Evolutionary conservation across 2,113 vertebrate species (phyloP).

Genomic region (Chloebia gouldiae): DNA sequence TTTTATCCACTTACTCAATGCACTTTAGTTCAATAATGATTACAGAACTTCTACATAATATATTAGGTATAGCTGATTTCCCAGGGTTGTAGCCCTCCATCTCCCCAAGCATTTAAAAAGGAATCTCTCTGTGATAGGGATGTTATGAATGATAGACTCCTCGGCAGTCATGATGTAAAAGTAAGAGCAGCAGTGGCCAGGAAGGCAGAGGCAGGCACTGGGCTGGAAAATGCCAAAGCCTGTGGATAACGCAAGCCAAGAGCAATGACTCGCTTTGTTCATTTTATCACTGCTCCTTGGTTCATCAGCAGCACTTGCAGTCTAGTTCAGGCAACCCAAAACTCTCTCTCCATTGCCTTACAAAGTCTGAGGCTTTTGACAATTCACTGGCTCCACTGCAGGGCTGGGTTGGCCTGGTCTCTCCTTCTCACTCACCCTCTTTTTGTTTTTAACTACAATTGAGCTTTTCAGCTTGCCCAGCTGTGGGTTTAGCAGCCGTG

Average conservation of each 20-base stretch:
- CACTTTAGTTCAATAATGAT: conserved; percentile 71
- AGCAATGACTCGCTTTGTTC: not conserved
- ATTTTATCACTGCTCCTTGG: not conserved
- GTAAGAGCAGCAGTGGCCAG: not conserved
- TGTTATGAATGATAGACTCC: conserved; percentile 54
- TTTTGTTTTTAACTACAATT: not conserved
- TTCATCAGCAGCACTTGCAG: not conserved
- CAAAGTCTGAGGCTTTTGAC: not conserved
- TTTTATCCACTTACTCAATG: conserved; percentile 75
- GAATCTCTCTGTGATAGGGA: conserved; percentile 16
- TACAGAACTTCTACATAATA: conserved; percentile 73
- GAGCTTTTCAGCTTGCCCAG: not conserved
- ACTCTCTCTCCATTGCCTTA: not conserved
- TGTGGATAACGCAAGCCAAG: not conserved
- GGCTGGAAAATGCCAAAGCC: not conserved
- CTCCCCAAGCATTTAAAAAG: conserved; percentile 38
- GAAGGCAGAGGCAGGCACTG: not conserved
- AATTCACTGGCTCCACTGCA: not conserved
- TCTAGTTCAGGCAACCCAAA: not conserved
- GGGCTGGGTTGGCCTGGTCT: not conserved
- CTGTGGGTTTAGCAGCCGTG: not conserved
- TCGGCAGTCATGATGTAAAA: conserved; percentile 11
- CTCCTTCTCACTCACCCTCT: accelerated
- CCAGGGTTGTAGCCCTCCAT: conserved; percentile 49
- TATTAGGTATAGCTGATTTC: conserved; percentile 71